Percentiles rank a stretch among this genome's conserved stretches.
These are phyloP conservation scores for Mellilla xanthometata DNA, from an alignment of 2,888 invertebrate genomes.

Conservation along the genomic window DNA sequence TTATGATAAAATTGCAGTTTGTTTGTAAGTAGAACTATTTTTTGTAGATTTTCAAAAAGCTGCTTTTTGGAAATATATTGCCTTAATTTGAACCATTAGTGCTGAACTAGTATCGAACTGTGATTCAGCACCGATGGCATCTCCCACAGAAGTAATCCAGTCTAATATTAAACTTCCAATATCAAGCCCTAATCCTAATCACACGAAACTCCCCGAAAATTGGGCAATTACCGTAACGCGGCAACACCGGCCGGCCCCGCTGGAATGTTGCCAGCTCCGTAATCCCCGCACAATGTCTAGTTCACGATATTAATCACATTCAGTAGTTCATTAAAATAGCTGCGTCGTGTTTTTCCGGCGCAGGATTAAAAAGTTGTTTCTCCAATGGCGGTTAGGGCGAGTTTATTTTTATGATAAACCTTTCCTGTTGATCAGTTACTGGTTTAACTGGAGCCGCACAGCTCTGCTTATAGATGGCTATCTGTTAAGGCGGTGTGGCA, in stretches of 20 bases:
- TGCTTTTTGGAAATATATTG: too few species aligned
- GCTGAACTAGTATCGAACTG: too few species aligned
- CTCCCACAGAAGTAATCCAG: too few species aligned
- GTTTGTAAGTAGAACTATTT: too few species aligned
- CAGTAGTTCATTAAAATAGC: slow-evolving; percentile 29
- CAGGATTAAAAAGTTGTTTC: slow-evolving; percentile 9
- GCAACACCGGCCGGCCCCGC: slow-evolving; percentile 12
- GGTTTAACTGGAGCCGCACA: too few species aligned
- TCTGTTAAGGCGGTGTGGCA: too few species aligned
- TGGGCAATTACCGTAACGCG: slow-evolving; percentile 8
- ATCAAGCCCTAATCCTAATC: background rate
- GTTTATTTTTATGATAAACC: background rate
- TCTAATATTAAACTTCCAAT: background rate
- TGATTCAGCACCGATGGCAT: too few species aligned
- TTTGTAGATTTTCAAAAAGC: too few species aligned
- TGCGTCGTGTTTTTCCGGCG: background rate
- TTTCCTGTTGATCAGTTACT: background rate
- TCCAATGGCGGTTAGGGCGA: background rate
- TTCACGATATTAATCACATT: slow-evolving; percentile 26
- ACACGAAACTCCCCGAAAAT: slow-evolving; percentile 8
- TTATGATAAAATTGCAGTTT: too few species aligned
- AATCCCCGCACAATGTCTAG: slow-evolving; percentile 25
- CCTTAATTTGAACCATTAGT: too few species aligned
- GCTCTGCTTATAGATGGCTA: too few species aligned
- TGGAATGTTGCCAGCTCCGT: slow-evolving; percentile 26